Evolutionary conservation across 2,113 vertebrate species (phyloP).

Genomic region (Callionymus lyra): DNA sequence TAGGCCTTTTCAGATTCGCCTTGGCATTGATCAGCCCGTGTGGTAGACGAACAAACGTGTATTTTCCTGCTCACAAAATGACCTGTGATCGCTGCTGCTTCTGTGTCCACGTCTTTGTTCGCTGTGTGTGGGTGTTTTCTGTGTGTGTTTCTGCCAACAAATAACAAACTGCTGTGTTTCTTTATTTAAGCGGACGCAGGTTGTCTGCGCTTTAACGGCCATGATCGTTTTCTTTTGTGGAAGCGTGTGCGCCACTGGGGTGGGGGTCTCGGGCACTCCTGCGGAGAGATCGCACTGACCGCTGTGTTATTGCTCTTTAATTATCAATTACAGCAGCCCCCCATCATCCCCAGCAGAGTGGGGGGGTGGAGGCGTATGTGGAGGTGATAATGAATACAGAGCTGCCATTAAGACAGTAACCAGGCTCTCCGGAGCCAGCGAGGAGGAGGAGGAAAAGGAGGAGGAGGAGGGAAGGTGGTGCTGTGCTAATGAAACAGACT

Average conservation of each 20-base stretch:
- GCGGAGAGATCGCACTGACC: slow-evolving; percentile 67
- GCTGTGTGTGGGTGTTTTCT: no score
- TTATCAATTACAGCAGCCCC: slow-evolving; percentile 70
- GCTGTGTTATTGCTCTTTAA: slow-evolving; percentile 75
- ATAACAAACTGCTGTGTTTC: slow-evolving; percentile 4
- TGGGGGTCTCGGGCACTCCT: slow-evolving; percentile 50
- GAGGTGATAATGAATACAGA: slow-evolving; percentile 71
- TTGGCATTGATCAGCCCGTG: no score
- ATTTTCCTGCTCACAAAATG: no score
- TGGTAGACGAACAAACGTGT: no score
- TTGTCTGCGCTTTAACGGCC: slow-evolving; percentile 16
- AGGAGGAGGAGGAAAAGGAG: slow-evolving; percentile 24
- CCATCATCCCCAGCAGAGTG: slow-evolving; percentile 39
- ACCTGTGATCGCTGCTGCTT: no score
- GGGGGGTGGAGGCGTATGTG: slow-evolving; percentile 43
- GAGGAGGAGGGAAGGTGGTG: slow-evolving; percentile 33
- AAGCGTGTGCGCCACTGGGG: slow-evolving; percentile 11
- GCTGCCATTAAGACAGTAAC: slow-evolving; percentile 61
- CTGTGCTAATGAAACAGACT: slow-evolving; percentile 62
- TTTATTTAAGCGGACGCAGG: slow-evolving; percentile 7
- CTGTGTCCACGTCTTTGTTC: no score
- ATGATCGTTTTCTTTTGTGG: slow-evolving; percentile 17
- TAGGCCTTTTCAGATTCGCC: no score
- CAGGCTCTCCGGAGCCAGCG: slow-evolving; percentile 46
- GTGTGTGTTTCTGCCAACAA: slow-evolving; percentile 3